A percentile compares a stretch with the other conserved stretches of the same genome.
phyloP scores from a whole-genome alignment of 2,888 invertebrate genomes.

The Cephonodes hylas region DNA sequence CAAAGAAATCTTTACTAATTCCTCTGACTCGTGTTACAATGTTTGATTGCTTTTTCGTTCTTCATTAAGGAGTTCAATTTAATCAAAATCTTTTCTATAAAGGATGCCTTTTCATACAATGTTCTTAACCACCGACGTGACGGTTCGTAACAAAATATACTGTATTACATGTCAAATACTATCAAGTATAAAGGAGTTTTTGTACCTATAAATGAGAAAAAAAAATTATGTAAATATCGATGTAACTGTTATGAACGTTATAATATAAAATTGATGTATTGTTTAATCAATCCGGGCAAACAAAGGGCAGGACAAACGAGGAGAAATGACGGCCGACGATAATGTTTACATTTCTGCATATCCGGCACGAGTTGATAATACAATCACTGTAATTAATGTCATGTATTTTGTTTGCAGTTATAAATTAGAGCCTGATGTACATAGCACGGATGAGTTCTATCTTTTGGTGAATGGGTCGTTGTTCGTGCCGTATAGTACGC shows the following conservation, averaged over 20 bases:
- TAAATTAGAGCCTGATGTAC: constrained; percentile 72
- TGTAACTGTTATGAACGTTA: neutral
- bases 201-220: too few relatives aligned
- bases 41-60: neutral
- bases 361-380: neutral
- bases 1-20: neutral
- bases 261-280: neutral
- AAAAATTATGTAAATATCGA: too few relatives aligned
- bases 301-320: neutral
- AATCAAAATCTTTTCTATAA: too few relatives aligned
- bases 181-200: too few relatives aligned
- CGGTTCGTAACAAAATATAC: too few relatives aligned
- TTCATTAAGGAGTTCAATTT: neutral
- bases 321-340: neutral
- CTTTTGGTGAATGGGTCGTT: constrained; percentile 82
- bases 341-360: constrained; percentile 6
- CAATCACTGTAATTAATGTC: neutral
- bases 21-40: neutral
- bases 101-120: too few relatives aligned
- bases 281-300: neutral
- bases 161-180: too few relatives aligned
- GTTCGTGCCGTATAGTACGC: constrained; percentile 71
- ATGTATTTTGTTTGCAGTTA: constrained; percentile 62
- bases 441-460: constrained; percentile 77
- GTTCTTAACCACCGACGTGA: too few relatives aligned